Conservation (phyloP, 2,888 invertebrate species). For the Andrena bucephala region DNA sequence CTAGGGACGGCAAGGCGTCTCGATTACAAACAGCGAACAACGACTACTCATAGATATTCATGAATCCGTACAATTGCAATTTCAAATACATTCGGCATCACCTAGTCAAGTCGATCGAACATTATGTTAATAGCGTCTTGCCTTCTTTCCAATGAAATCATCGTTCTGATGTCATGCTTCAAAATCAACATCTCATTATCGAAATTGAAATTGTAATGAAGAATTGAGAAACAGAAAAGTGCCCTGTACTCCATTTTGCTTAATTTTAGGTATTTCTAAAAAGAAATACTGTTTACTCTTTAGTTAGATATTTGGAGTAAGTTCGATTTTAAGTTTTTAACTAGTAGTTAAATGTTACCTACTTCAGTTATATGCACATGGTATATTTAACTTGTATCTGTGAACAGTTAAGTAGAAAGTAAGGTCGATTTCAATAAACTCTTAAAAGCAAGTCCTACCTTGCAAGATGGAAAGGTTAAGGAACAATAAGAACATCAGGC, state of each 20-base stretch:
- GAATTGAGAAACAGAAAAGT: neutral
- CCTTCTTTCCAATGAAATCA: neutral
- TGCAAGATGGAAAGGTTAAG: neutral
- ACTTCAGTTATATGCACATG: too few relatives aligned
- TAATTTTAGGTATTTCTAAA: too few relatives aligned
- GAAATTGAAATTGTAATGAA: neutral
- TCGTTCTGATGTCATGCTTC: neutral
- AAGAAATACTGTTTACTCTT: too few relatives aligned
- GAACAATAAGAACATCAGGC: neutral
- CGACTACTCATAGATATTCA: conserved; percentile 25
- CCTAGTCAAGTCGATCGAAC: neutral
- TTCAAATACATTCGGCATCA: conserved; percentile 11
- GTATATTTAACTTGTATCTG: too few relatives aligned
- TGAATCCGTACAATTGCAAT: conserved; percentile 33
- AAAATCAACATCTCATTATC: neutral
- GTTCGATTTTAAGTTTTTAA: neutral
- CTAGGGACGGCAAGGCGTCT: conserved; percentile 4
- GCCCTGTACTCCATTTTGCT: too few relatives aligned
- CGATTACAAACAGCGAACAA: conserved; percentile 21
- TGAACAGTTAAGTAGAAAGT: neutral
- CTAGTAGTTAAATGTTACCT: neutral
- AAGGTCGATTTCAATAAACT: neutral
- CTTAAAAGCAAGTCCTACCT: neutral
- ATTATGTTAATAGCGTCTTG: neutral
- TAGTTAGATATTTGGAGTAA: too few relatives aligned